Evolutionary conservation across 2,113 vertebrate species (phyloP).

Genomic region (Tyto alba): DNA sequence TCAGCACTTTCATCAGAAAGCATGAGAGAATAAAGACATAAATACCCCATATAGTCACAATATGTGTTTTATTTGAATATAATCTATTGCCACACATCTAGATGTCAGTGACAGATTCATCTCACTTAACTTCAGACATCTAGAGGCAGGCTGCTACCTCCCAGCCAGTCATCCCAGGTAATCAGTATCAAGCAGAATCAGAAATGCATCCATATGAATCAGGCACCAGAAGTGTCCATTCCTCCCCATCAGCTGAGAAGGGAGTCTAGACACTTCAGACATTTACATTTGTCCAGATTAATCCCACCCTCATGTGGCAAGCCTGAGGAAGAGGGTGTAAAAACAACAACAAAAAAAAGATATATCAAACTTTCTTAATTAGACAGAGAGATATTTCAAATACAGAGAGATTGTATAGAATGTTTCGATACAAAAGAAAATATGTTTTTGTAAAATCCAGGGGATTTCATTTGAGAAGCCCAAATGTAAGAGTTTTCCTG

Average conservation of each 20-base stretch:
- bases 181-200: not conserved
- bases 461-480: not conserved
- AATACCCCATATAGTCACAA: not conserved
- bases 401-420: not conserved
- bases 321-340: not conserved
- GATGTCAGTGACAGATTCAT: not conserved
- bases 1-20: not conserved
- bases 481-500: not conserved
- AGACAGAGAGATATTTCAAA: not conserved
- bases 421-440: not conserved
- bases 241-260: not conserved
- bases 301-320: not conserved
- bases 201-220: not conserved
- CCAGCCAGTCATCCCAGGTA: not conserved
- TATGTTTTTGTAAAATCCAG: not conserved
- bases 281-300: not conserved
- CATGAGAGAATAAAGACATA: not conserved
- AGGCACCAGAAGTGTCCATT: not conserved
- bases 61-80: not conserved
- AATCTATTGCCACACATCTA: not conserved
- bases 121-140: not conserved
- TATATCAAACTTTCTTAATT: not conserved
- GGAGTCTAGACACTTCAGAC: not conserved
- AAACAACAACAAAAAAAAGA: not conserved
- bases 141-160: not conserved